Base-by-base conservation (phyloP, 2,113 vertebrate species). In the Meleagris gallopavo region DNA sequence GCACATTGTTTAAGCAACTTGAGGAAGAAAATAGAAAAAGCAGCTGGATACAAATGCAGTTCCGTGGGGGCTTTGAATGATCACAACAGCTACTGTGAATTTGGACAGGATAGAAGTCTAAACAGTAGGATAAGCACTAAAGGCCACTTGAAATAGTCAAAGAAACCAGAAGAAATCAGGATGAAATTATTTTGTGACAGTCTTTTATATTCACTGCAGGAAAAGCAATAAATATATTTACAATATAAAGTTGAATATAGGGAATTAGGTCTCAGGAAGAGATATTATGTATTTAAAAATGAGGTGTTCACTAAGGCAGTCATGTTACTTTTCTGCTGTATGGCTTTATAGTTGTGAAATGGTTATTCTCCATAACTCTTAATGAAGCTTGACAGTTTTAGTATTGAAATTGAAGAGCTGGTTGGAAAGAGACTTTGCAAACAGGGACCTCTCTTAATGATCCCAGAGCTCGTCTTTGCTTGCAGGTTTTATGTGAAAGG, bases 351-450 rank as follows among this genome's bases (percentile, higher is more conserved):
- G 74, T 32, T 70, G 90, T 91, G 73, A 92, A 95, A 91, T 92
- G 40, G 66, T 93, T 95, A 69, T 97, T 73, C 91, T 71, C 90
- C 69, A 21, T 96, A 97, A 97, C 90, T 97, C 96, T 94, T 96
- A 95, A 97, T 96, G 96, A 97, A 96, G 74, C 86, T 89, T 94
- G 96, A 87, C 94, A 94, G 94, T 55, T 97, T 96, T 93, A 96
- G 88, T 94, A 79, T 65, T 78, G 84, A 90, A 96, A 91, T 76
- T 91, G 82, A 95, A 94, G 94, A 83, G 72, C 86, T 77, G 88
- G 78, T 88, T 88, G 58, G 88, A 88, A 95, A 95, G 93, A 95
- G 72, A 89, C 88, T 81, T 70, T 92, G 84, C 74, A 94, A 92
- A 95, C 83, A 93, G 94, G 88, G 77, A 36, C 76, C 83, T 95